Conservation (phyloP, 2,797 vertebrate species). For the Pseudocheirus occidentalis region DNA sequence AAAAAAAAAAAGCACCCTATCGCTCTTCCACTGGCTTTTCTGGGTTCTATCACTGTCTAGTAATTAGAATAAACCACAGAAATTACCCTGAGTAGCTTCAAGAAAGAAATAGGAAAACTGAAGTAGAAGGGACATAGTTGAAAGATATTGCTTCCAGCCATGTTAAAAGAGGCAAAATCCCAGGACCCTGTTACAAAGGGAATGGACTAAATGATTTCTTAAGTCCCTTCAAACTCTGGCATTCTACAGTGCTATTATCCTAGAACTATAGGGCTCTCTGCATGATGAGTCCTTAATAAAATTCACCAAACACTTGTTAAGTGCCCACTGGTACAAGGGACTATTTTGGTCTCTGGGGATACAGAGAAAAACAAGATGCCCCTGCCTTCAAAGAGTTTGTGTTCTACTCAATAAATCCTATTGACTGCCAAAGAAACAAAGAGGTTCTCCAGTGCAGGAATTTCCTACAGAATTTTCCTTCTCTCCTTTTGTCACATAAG, state of each 20-base stretch:
- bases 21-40: background rate
- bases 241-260: background rate
- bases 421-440: background rate
- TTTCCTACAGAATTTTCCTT: slow-evolving; percentile 31
- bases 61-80: background rate
- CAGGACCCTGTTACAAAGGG: background rate
- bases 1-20: background rate
- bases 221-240: background rate
- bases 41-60: background rate
- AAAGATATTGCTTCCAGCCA: background rate
- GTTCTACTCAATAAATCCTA: background rate
- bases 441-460: background rate
- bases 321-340: background rate
- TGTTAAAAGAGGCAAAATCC: background rate
- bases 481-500: slow-evolving; percentile 18
- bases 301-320: background rate
- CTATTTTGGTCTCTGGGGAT: background rate
- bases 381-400: background rate
- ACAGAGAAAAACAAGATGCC: background rate
- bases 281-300: background rate
- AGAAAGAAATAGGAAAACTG: background rate
- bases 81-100: background rate
- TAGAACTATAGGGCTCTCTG: background rate
- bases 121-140: background rate
- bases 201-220: background rate